Base-by-base conservation (phyloP, 2,888 invertebrate genomes). In the Drosophila prolongata region DNA sequence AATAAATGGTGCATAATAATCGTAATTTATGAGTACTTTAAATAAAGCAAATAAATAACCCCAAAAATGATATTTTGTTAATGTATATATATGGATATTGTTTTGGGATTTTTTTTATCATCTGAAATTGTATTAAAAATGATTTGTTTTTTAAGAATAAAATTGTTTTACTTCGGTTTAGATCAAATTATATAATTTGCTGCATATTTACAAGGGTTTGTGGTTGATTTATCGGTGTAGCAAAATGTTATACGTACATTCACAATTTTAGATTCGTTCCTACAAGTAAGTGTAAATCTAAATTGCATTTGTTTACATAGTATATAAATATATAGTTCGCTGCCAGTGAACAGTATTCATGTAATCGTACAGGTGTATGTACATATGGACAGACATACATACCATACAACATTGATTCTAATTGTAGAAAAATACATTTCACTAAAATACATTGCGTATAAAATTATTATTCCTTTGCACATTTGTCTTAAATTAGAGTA, bases 391-490 rank as follows among this genome's bases (percentile, higher is more conserved):
- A 53, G 40, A 34, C 69, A 49, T 47, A 59, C 42, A 47, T 37
- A 43, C 52, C 60, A 52, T 52, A 65, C 66, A 68, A 73, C 65
- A 57, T 65, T 46, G 52, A 56, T 42, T 71, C 53, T 37, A 44
- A 84, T 86, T 78, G 78, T 89, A 86, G 74, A 86, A 86, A 86
- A 86, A 86, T 89, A 86, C 89, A 85, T 89, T 86, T 87, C 70
- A 81, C 89, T 86, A 89, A 85, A 89, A 87, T 87, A 76, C 80
- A 74, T 71, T 70, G 70, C 87, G 67, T 83, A 86, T 53, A 87
- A 80, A 87, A 89, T 80, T 83, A 87, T 58, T 69, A 65, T 71
- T 64, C 49, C 27, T 72, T 75, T 75, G 72, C 75, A 66, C 57
- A 74, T 66, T 73, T 73, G 42, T 55, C 75, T 72, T 74, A 73